A percentile compares a stretch with the other conserved stretches of the same genome.
Evolutionary conservation across 2,797 vertebrate genomes (phyloP).

Genomic region (Amazona ochrocephala): DNA sequence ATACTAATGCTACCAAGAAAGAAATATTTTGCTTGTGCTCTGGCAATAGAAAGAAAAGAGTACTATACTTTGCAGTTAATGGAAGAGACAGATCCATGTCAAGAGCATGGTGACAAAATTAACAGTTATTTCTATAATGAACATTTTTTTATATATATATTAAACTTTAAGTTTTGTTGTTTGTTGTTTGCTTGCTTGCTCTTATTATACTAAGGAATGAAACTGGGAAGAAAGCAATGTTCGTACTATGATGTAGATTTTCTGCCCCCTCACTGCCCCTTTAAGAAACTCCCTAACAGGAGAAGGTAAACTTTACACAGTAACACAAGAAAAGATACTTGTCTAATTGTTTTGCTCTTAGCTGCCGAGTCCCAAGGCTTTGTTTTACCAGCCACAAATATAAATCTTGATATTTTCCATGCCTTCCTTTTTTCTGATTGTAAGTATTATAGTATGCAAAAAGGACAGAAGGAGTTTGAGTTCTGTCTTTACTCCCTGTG

Average conservation of each 20-base stretch:
- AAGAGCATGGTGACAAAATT: not conserved
- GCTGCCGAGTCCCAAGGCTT: not conserved
- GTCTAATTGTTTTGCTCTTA: not conserved
- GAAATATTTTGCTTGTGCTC: not conserved
- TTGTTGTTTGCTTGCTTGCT: not conserved
- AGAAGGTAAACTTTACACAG: not conserved
- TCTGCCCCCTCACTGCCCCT: not conserved
- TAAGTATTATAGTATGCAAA: not conserved
- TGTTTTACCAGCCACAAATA: not conserved
- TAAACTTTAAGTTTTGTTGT: not conserved
- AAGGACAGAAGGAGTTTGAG: not conserved
- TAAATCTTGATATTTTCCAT: not conserved
- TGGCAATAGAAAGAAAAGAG: not conserved
- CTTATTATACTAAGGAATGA: not conserved
- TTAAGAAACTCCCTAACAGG: not conserved
- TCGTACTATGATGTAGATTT: not conserved
- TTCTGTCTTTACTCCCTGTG: not conserved
- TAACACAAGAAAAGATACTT: not conserved
- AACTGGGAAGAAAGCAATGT: not conserved
- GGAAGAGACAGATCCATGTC: not conserved
- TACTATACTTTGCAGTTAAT: not conserved
- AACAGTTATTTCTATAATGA: not conserved
- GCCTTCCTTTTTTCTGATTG: not conserved
- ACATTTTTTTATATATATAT: not conserved
- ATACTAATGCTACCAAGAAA: slow-evolving; percentile 31